Base-by-base conservation (phyloP, 2,113 vertebrate genomes). In the Pelmatolapia mariae region DNA sequence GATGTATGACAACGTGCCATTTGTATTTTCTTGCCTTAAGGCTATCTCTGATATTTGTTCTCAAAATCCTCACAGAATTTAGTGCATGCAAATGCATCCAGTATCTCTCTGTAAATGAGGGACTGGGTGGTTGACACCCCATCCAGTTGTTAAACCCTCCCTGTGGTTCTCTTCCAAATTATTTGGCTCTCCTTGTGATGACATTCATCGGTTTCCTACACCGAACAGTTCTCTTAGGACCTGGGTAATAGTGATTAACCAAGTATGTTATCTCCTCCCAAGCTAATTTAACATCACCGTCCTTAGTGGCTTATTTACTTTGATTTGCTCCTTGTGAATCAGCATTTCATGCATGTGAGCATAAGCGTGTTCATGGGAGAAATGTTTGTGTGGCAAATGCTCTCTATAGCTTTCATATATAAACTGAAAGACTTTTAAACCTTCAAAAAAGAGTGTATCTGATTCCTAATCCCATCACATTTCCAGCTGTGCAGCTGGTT, bases 81-180 rank as follows among this genome's bases (percentile, higher is more conserved):
- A 31, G 73, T 50, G 45, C 26, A 78, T 76, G 43, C 43, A 47
- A 31, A 76, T 76, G 9, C 71, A 76, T 47, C 24, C 71, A 76
- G 24, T 29, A 47, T 19, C 24, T 76, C 18, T 47, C 36, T 16
- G 83, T 45, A 33, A 85, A 47, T 80, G 82, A 87, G 84, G 40
- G 82, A 83, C 50, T 68, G 79, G 71, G 11, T 80, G 24, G 85
- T 45, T 38, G 80, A 89, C 78, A 82, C 82, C 80, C 61, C 22
- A 71, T 90, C 87, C 63, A 86, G 82, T 87, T 85, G 86, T 85
- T 90, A 90, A 91, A 92, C 83, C 86, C 52, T 92, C 91, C 89
- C 89, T 6, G 38, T 3, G 82, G 84, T 82, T 84, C 80, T 22
- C 76, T n/a, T 89, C 89, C 87, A 93, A 91, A 92, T 87, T 54